A percentile compares a stretch with the other conserved stretches of the same genome.
Evolutionary conservation across 2,797 vertebrate genomes (phyloP).

Genomic region (Ammospiza maritima): DNA sequence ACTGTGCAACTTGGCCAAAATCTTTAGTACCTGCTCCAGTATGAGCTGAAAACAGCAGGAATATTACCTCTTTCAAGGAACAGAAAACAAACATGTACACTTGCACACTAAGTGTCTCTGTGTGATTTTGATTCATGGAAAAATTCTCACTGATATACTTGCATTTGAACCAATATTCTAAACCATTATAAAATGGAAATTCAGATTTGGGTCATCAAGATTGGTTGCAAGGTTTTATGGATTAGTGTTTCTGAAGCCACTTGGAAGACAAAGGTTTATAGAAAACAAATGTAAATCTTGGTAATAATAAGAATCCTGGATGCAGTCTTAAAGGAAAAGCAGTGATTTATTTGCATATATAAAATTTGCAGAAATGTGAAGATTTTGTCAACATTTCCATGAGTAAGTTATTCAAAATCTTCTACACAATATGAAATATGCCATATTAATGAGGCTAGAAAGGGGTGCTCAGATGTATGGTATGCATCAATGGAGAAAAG

Average conservation of each 20-base stretch:
- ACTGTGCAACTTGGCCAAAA: background rate
- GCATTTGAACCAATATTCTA: background rate
- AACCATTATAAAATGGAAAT: conserved; percentile 11
- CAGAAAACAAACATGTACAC: background rate
- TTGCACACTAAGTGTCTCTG: background rate
- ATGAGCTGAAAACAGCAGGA: background rate
- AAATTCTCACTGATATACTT: background rate
- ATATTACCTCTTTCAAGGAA: background rate
- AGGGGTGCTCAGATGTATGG: background rate
- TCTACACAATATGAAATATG: background rate
- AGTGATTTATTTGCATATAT: conserved; percentile 6
- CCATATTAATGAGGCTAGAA: background rate
- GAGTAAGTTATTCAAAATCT: conserved; percentile 11
- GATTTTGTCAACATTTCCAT: conserved; percentile 1
- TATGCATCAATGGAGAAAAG: background rate
- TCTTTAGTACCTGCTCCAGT: background rate
- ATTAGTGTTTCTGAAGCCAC: background rate
- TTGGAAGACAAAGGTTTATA: background rate
- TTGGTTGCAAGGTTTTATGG: background rate
- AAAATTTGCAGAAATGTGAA: background rate
- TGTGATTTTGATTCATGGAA: background rate
- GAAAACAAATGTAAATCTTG: background rate
- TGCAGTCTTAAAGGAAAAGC: background rate
- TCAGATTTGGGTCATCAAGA: background rate
- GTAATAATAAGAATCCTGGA: background rate